A percentile compares a stretch with the other conserved stretches of the same genome.
phyloP scores from a whole-genome alignment of 1,140 invertebrate genomes.

The Orchesella cincta region DNA sequence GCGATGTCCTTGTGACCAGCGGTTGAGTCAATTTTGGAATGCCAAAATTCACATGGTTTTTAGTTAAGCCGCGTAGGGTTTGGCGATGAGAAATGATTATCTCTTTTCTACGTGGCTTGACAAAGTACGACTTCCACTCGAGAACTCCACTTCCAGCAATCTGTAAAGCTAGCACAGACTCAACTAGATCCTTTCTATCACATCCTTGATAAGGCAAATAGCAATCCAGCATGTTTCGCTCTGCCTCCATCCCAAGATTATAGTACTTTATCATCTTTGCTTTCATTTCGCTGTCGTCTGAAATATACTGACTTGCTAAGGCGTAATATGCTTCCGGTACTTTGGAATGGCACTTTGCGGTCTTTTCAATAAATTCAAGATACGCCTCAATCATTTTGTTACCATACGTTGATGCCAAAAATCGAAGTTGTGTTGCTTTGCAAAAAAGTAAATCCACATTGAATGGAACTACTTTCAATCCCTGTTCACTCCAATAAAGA shows the following conservation, averaged over 20 bases:
- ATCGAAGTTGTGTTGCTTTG: neutral
- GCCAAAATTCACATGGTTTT: too few species aligned
- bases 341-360: neutral
- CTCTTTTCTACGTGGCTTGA: too few species aligned
- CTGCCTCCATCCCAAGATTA: neutral
- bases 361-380: neutral
- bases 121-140: too few species aligned
- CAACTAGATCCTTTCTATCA: too few species aligned
- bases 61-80: too few species aligned
- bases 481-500: neutral
- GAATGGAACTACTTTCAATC: neutral
- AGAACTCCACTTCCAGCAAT: too few species aligned
- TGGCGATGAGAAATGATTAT: too few species aligned
- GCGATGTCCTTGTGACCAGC: too few species aligned
- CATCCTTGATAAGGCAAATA: neutral
- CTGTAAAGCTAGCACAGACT: too few species aligned
- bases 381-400: neutral
- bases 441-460: neutral
- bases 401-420: neutral
- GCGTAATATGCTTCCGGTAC: neutral
- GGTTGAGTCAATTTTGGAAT: too few species aligned
- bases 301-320: neutral
- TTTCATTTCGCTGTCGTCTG: neutral
- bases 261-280: neutral
- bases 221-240: neutral